phyloP scores from a whole-genome alignment of 1,140 invertebrate genomes.

The Carposina sasakii region DNA sequence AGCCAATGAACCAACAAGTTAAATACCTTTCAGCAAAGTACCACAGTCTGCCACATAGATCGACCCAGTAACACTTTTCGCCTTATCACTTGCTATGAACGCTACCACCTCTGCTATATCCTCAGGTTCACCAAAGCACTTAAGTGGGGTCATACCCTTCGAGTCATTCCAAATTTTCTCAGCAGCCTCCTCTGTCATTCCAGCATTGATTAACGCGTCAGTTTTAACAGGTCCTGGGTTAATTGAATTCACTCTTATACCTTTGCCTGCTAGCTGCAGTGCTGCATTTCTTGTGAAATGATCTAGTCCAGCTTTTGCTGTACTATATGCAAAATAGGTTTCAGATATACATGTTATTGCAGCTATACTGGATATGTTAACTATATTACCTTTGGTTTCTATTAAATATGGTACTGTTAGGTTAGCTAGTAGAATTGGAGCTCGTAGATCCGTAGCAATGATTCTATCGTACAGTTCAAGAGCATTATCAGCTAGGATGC shows the following conservation, averaged over 20 bases:
- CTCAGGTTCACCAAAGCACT: background rate
- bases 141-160: background rate
- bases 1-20: too few relatives aligned
- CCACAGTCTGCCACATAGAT: conserved; percentile 10
- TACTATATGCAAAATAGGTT: conserved; percentile 77
- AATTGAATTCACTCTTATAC: conserved; percentile 80
- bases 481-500: conserved; percentile 78
- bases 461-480: conserved; percentile 79
- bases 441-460: conserved; percentile 79
- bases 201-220: background rate
- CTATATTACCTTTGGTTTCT: conserved; percentile 78
- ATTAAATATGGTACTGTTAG: conserved; percentile 80
- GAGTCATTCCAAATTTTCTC: conserved; percentile 37
- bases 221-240: conserved; percentile 13
- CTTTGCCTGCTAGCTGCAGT: conserved; percentile 76
- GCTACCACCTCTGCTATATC: conserved; percentile 10
- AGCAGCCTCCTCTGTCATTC: conserved; percentile 58
- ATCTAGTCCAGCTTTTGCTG: conserved; percentile 84
- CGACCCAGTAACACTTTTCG: conserved; percentile 9
- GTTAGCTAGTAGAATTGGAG: conserved; percentile 80
- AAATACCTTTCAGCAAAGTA: too few relatives aligned
- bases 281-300: conserved; percentile 79
- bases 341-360: conserved; percentile 76
- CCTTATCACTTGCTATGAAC: conserved; percentile 10
- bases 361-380: conserved; percentile 84